These are phyloP conservation scores for Lutjanus argentimaculatus DNA, from an alignment of 2,797 vertebrate species.

Conservation along the genomic window DNA sequence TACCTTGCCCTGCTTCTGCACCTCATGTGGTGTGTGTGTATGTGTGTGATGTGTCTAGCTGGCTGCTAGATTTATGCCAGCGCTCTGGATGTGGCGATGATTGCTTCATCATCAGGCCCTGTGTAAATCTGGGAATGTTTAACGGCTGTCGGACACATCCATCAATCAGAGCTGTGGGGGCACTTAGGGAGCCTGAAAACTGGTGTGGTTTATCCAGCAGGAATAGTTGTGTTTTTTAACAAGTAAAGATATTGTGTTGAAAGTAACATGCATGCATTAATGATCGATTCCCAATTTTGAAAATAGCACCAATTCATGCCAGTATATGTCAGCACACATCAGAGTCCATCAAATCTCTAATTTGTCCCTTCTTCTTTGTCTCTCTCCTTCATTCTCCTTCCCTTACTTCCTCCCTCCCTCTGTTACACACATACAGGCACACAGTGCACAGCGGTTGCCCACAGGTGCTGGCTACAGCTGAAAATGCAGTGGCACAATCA, in stretches of 20 bases:
- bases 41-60: conserved; percentile 20
- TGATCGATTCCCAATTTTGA: background rate
- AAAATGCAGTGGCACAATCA: conserved; percentile 56
- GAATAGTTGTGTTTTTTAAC: conserved; percentile 13
- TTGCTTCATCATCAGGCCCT: conserved; percentile 62
- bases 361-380: too few species aligned
- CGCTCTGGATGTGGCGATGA: conserved; percentile 53
- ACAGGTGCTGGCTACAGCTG: conserved; percentile 57
- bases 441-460: conserved; percentile 10
- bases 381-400: background rate
- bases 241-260: conserved; percentile 1
- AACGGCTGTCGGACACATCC: conserved; percentile 57
- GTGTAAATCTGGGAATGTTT: conserved; percentile 64
- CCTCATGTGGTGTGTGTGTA: background rate
- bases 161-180: conserved; percentile 59
- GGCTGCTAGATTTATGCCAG: conserved; percentile 59
- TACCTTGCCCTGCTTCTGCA: background rate
- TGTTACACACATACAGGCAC: background rate
- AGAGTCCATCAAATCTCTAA: background rate
- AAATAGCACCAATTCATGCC: background rate
- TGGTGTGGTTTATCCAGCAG: conserved; percentile 19
- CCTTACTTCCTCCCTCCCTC: background rate
- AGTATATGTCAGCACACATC: background rate
- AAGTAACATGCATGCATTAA: background rate
- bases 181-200: conserved; percentile 25